Conservation (phyloP, 2,888 invertebrate genomes). For the Meiosimyza platycephala region DNA sequence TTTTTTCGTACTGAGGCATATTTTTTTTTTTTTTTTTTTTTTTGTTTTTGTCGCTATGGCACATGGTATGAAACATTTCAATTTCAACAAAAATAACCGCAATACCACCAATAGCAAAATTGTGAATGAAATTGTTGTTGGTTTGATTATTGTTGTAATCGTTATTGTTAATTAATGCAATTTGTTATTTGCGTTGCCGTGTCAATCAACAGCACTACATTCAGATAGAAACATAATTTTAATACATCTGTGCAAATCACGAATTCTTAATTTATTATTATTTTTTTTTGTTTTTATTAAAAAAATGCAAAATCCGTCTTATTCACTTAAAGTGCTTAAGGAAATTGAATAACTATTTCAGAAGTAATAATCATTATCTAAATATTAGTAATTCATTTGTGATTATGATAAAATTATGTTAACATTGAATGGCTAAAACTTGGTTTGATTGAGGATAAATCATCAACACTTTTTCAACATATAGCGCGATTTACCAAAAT, state of each 20-base stretch:
- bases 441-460: too few species aligned
- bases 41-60: not conserved
- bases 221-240: not conserved
- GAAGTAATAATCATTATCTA: too few species aligned
- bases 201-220: not conserved
- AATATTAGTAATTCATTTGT: too few species aligned
- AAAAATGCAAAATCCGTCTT: not conserved
- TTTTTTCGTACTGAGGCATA: not conserved
- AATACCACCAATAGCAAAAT: conserved; percentile 10
- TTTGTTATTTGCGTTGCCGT: conserved; percentile 8
- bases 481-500: conserved; percentile 11
- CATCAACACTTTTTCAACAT: not conserved
- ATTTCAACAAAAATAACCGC: not conserved
- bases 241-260: conserved; percentile 19
- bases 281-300: not conserved
- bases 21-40: not conserved
- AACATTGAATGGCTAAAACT: too few species aligned
- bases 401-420: too few species aligned
- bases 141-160: conserved; percentile 13
- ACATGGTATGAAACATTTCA: not conserved
- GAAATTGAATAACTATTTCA: too few species aligned
- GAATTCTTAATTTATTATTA: conserved; percentile 3
- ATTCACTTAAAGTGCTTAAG: too few species aligned
- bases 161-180: conserved; percentile 32
- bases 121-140: conserved; percentile 8